Evolutionary conservation across 2,797 vertebrate species (phyloP), one percentile per base, ranked within the genome.

Genomic region (Pterois miles): DNA sequence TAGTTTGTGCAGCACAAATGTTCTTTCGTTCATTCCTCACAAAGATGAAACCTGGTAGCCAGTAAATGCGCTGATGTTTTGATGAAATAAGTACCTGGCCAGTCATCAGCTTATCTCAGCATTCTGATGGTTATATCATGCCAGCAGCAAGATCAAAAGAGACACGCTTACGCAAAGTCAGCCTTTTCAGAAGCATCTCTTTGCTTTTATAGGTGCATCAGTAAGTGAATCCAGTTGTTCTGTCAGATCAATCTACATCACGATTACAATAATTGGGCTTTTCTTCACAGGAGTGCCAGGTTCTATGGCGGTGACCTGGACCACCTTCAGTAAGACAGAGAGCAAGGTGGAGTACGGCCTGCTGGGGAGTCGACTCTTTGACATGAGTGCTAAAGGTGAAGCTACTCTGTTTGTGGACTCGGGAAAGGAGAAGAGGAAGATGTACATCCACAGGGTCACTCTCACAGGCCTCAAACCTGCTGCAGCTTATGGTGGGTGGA

Each of bases 301-400:
- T 31, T 95, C 95, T 57, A 97, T 98, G 96, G 90, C 92, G 1
- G 94, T 98, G 50, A 97, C 97, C 31, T 98, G 97, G 97, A 97
- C 94, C 48, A 97, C 96, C 0, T 95, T 95, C 79, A 93, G 89
- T 50, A 85, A 93, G 22, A 93, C 96, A 0, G 89, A 86, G 22
- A 97, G 96, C 2, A 71, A 87, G 12, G 96, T 98, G 76, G 95
- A 96, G 89, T 98, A 95, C 1, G 89, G 94, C 14, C 31, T 84
- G 40, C 88, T 93, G 67, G 92, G 95, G 0, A 91, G 85, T 16
- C 85, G 64, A 8, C 82, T 93, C 9, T 96, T 97, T 78, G 89
- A 93, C 4, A 69, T 90, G 56, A 88, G 59, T 0, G 86, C 95
- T 29, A 90, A 68, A 65, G 97, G 97, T 22, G 71, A 75, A 0